Evolutionary conservation across 2,888 invertebrate genomes (phyloP), one percentile per base, ranked within the genome.

Genomic region (Eilema caniola): DNA sequence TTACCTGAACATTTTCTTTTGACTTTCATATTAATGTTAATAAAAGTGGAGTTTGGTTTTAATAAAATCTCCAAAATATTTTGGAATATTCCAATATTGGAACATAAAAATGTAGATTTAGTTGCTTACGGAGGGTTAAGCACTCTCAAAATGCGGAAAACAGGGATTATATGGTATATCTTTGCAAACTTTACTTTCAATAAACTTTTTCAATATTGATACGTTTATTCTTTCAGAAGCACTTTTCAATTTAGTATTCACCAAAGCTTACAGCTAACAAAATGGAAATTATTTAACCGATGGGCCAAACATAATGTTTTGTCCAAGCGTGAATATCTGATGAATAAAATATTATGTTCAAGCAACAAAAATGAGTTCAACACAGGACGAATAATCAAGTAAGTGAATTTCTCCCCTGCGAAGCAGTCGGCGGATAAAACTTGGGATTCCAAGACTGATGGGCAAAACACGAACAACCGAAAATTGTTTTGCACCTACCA

Each of bases 361-460:
- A 75, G 73, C 76, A 73, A 79, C 74, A 83, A 81, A 82, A 82
- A 82, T 82, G 81, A 77, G 82, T 81, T 77, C 83, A 83, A 77
- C 79, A 79, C 71, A 75, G 73, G 72, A 70, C 74, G 83, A 82
- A 83, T 76, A 82, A 82, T 81, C 79, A 83, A 81, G 70, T 77
- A 72, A 81, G 76, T 79, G 73, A 78, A 79, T 76, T 72, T 75
- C 72, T 74, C 77, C 66, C 67, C 56, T 62, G 31, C 62, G 33
- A 62, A 37, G 62, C 37, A 24, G 67, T 33, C 56, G 62, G 67
- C 71, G 69, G 69, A 78, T 76, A 74, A 79, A 80, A 75, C 80
- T 83, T 67, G 75, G 72, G 72, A 75, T 81, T 71, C 68, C 59
- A 69, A 79, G 74, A 77, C 72, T 83, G 80, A 79, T 76, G 81